These are phyloP conservation scores for Pituophis catenifer DNA, from an alignment of 2,113 vertebrate genomes.

Conservation along the genomic window DNA sequence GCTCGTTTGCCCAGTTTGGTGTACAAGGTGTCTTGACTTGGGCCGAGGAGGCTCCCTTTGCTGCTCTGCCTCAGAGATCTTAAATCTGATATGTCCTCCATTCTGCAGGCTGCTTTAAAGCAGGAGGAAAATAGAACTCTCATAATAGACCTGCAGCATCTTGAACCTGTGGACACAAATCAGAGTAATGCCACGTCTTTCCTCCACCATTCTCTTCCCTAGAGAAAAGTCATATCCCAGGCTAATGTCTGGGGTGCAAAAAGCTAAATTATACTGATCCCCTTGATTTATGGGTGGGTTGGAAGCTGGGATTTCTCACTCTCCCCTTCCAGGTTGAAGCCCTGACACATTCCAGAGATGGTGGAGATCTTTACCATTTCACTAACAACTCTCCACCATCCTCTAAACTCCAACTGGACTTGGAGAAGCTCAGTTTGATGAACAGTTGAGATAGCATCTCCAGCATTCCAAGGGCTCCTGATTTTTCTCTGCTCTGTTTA, in stretches of 20 bases:
- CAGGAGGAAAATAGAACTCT: background rate
- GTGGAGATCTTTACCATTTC: background rate
- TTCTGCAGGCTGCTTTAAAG: background rate
- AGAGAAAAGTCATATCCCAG: background rate
- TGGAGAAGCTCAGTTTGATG: background rate
- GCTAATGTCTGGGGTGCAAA: background rate
- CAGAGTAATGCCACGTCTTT: background rate
- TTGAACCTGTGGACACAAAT: background rate
- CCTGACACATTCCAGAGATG: background rate
- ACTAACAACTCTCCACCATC: background rate
- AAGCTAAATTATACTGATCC: background rate
- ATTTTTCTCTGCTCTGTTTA: background rate
- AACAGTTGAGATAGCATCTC: background rate
- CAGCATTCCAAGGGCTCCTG: background rate
- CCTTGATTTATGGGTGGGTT: background rate
- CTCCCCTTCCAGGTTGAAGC: background rate
- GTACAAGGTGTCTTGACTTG: background rate
- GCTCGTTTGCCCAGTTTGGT: background rate
- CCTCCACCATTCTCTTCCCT: background rate
- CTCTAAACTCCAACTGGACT: background rate
- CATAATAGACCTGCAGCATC: background rate
- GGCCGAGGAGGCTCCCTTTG: background rate
- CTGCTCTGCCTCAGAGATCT: background rate
- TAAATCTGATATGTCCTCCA: background rate
- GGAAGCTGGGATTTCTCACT: background rate